Conservation (phyloP, 2,113 vertebrate species). For the Deroptyus accipitrinus region DNA sequence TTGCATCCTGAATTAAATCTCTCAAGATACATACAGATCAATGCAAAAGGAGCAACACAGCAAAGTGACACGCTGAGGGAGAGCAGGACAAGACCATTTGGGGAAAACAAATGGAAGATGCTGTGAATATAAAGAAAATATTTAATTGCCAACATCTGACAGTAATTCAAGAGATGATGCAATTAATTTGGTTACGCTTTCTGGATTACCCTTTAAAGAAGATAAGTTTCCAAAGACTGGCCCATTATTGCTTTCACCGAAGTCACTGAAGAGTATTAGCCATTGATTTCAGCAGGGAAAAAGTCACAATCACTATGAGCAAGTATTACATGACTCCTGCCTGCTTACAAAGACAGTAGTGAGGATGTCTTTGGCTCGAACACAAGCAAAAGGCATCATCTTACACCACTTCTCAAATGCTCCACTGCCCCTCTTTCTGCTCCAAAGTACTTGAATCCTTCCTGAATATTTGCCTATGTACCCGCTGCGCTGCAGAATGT, state of each 20-base stretch:
- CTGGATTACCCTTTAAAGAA: background rate
- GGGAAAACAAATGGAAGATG: background rate
- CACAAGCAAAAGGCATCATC: background rate
- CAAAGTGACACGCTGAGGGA: background rate
- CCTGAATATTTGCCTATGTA: background rate
- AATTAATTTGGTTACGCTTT: background rate
- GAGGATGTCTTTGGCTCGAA: rapidly evolving
- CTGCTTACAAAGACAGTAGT: rapidly evolving
- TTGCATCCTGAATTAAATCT: rapidly evolving
- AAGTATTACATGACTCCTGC: background rate
- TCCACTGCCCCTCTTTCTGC: background rate
- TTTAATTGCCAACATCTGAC: background rate
- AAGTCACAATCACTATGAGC: rapidly evolving
- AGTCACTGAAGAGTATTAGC: background rate
- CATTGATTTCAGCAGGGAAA: background rate
- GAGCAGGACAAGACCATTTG: rapidly evolving
- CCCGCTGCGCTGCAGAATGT: background rate
- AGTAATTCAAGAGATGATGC: background rate
- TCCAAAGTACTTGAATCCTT: background rate
- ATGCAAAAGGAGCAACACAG: background rate
- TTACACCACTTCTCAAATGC: background rate
- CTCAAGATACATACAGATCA: background rate
- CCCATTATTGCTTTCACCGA: background rate
- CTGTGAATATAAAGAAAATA: background rate
- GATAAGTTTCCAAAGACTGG: background rate